A percentile compares a stretch with the other conserved stretches of the same genome.
Evolutionary conservation across 1,140 invertebrate species (phyloP).

Genomic region (Melitaea cinxia): DNA sequence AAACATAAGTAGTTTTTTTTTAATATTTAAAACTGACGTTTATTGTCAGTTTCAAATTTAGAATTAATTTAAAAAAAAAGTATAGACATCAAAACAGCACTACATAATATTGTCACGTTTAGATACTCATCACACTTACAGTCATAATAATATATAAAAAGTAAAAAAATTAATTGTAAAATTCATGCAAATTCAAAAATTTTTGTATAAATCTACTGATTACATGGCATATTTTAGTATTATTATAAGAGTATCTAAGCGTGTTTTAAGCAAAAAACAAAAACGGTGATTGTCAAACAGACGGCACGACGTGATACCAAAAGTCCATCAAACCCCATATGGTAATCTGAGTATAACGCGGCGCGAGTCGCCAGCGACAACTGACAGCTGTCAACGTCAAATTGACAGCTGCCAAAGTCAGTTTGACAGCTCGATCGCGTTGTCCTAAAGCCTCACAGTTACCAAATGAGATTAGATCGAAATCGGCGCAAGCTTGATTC

Average conservation of each 20-base stretch:
- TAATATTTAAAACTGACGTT: neutral
- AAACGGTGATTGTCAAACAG: constrained; percentile 56
- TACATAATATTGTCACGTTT: too few species aligned
- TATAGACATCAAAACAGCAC: constrained; percentile 35
- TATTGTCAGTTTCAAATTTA: neutral
- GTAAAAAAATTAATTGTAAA: too few species aligned
- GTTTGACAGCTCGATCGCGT: constrained; percentile 39
- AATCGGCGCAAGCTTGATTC: constrained; percentile 63
- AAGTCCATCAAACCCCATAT: constrained; percentile 86
- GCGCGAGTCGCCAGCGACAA: constrained; percentile 82
- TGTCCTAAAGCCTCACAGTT: constrained; percentile 88
- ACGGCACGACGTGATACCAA: constrained; percentile 72
- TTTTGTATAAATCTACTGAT: too few species aligned
- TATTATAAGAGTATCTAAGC: too few species aligned
- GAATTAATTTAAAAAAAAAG: constrained; percentile 32
- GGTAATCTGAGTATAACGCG: constrained; percentile 82
- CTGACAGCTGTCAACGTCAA: constrained; percentile 76
- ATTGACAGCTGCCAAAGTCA: constrained; percentile 82
- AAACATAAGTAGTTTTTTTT: neutral
- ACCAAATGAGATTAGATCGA: constrained; percentile 94
- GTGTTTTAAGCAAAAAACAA: constrained; percentile 66
- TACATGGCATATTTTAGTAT: too few species aligned
- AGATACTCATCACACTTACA: too few species aligned
- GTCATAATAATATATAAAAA: too few species aligned
- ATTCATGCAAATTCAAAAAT: too few species aligned